Evolutionary conservation across 2,113 vertebrate genomes (phyloP).

Genomic region (Orthochromis indermauri): DNA sequence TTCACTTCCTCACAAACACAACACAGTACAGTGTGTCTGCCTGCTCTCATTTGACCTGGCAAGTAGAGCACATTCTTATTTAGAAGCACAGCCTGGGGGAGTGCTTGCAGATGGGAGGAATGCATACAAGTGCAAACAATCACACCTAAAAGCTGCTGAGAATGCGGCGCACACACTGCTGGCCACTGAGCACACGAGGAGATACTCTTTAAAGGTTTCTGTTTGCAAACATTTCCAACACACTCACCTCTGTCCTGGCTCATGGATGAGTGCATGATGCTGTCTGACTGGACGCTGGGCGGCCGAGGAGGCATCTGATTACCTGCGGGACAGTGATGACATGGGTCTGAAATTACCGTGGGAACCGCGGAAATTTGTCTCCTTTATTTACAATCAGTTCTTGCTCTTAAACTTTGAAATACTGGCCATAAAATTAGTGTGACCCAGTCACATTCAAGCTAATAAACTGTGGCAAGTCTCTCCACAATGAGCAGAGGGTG

Average conservation of each 20-base stretch:
- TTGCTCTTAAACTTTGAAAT: neutral
- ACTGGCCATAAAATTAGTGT: neutral
- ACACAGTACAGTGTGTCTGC: neutral
- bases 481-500: neutral
- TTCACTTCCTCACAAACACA: neutral
- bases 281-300: constrained; percentile 93
- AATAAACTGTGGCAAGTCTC: neutral
- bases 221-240: neutral
- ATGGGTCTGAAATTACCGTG: neutral
- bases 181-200: neutral
- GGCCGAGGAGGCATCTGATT: constrained; percentile 98
- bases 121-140: neutral
- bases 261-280: constrained; percentile 91
- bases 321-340: constrained; percentile 65
- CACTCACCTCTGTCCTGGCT: constrained; percentile 89
- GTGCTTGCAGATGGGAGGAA: neutral
- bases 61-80: neutral
- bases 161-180: neutral
- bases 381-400: neutral
- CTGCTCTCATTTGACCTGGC: constrained; percentile 4
- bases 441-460: neutral
- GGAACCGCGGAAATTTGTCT: neutral
- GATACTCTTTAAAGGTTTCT: neutral
- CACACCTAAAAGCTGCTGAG: neutral
- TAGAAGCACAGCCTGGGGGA: neutral